A percentile compares a stretch with the other conserved stretches of the same genome.
Conservation (phyloP, 2,797 vertebrate species). For the Neosalanx taihuensis region DNA sequence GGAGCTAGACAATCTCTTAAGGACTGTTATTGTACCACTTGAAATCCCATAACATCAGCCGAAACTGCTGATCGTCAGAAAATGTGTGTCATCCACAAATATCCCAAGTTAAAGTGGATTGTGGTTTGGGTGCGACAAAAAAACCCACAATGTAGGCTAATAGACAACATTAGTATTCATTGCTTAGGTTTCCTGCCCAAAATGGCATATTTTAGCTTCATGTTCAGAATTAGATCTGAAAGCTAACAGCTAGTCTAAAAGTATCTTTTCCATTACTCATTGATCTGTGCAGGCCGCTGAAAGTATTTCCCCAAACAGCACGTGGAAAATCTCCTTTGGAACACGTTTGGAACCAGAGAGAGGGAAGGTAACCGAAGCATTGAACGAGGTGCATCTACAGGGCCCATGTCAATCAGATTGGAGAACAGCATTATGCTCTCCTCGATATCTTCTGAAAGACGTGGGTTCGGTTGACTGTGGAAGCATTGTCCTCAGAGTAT, state of each 20-base stretch:
- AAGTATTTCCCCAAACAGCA: too few species aligned
- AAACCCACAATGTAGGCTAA: neutral
- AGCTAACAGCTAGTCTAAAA: neutral
- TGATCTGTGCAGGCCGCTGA: neutral
- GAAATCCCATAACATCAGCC: neutral
- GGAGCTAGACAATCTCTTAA: neutral
- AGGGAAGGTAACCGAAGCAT: too few species aligned
- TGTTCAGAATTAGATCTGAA: neutral
- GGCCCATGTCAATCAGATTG: too few species aligned
- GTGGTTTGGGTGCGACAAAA: neutral
- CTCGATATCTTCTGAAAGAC: too few species aligned
- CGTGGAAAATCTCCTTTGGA: too few species aligned
- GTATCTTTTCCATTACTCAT: neutral
- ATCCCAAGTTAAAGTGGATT: neutral
- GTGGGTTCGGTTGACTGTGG: too few species aligned
- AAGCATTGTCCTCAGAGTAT: too few species aligned
- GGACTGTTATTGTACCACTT: neutral
- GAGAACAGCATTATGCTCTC: too few species aligned
- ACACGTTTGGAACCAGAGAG: too few species aligned
- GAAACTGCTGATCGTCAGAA: conserved; percentile 12
- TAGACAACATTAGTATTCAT: neutral
- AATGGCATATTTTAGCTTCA: neutral
- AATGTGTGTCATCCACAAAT: conserved; percentile 2
- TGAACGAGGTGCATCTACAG: too few species aligned
- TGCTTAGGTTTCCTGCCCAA: neutral